Evolutionary conservation across 2,113 vertebrate species (phyloP).

Genomic region (Talpa occidentalis): DNA sequence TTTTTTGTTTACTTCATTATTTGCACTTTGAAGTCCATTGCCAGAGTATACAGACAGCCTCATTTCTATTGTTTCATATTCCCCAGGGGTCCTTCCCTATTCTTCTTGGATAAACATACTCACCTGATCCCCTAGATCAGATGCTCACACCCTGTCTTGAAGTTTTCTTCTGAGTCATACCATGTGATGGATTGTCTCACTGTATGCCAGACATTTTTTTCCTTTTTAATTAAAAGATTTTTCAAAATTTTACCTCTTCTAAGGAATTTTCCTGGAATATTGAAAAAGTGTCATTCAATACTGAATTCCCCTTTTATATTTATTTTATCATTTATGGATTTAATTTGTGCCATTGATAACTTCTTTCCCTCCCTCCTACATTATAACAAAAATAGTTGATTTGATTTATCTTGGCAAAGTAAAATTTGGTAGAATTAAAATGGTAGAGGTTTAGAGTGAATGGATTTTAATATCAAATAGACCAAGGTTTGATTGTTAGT

Average conservation of each 20-base stretch:
- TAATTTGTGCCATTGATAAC: not conserved
- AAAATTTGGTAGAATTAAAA: not conserved
- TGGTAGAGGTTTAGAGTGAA: not conserved
- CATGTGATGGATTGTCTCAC: conserved; percentile 9
- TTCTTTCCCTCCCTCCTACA: not conserved
- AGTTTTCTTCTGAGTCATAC: conserved; percentile 29
- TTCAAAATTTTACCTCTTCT: not conserved
- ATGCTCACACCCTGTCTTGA: not conserved
- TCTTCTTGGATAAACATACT: not conserved
- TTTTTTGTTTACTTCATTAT: conserved; percentile 43
- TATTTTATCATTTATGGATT: not conserved
- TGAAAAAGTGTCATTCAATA: not conserved
- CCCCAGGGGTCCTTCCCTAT: conserved; percentile 28
- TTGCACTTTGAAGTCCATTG: conserved; percentile 62
- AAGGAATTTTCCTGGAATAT: not conserved
- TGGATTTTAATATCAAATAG: not conserved
- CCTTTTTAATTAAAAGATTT: conserved; percentile 5
- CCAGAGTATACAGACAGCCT: not conserved
- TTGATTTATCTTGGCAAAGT: conserved; percentile 9
- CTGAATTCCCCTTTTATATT: not conserved
- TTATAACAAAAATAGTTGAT: not conserved
- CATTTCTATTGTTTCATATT: conserved; percentile 33
- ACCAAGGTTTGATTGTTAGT: not conserved
- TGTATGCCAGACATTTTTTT: not conserved
- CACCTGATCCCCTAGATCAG: not conserved